Evolutionary conservation across 2,113 vertebrate genomes (phyloP).

Genomic region (Rhabdornis inornatus): DNA sequence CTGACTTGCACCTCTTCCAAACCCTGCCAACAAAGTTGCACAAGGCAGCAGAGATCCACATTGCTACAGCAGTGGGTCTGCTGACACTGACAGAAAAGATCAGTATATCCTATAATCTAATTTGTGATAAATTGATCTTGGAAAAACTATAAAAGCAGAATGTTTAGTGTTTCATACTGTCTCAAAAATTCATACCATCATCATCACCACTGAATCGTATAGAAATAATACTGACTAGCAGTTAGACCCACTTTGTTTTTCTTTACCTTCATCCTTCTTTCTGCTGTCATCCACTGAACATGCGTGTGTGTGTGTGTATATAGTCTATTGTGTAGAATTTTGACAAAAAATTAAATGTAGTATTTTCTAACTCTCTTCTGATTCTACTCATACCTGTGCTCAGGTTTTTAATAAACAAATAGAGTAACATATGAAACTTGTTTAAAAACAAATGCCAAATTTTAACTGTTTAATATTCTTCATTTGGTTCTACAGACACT

Average conservation of each 20-base stretch:
- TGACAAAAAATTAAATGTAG: background rate
- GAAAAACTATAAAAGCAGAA: background rate
- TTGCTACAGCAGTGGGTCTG: background rate
- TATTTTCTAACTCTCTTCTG: background rate
- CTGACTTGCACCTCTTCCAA: background rate
- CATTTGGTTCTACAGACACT: background rate
- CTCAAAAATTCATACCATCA: background rate
- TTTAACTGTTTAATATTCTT: background rate
- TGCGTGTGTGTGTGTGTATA: rapidly evolving
- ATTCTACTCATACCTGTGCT: background rate
- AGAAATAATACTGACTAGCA: background rate
- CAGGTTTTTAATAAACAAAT: background rate
- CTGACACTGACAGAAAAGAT: background rate
- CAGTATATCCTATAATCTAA: background rate
- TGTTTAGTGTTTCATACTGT: background rate
- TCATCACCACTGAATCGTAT: background rate
- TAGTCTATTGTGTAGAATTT: background rate
- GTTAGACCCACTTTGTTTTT: background rate
- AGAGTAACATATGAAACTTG: background rate
- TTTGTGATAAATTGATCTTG: background rate
- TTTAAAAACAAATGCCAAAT: background rate
- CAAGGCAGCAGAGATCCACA: background rate
- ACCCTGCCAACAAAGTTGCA: background rate
- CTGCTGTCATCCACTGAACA: background rate
- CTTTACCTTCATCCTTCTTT: background rate